phyloP scores from a whole-genome alignment of 2,113 vertebrate species.

The Notothenia coriiceps region DNA sequence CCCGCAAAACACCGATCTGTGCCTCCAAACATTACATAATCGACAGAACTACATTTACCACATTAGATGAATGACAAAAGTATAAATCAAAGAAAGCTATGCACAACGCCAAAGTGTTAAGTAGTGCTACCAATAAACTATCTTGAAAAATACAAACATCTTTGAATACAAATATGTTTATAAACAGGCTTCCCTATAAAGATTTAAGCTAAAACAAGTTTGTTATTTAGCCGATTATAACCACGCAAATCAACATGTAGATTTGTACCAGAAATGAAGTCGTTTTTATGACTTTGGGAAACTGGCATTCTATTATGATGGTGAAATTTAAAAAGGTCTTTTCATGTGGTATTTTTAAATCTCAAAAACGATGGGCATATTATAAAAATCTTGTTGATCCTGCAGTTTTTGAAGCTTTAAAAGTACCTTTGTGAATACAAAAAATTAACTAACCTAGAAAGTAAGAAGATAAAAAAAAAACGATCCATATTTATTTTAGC shows the following conservation, averaged over 20 bases:
- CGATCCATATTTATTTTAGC: not conserved
- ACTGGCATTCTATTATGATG: not conserved
- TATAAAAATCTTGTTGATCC: too few relatives aligned
- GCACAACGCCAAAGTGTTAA: not conserved
- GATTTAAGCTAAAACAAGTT: not conserved
- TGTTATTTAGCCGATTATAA: not conserved
- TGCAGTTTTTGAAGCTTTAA: too few relatives aligned
- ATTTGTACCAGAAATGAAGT: not conserved
- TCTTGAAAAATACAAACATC: not conserved
- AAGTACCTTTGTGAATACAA: too few relatives aligned
- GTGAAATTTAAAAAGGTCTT: not conserved
- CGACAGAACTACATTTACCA: not conserved
- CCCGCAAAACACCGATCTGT: not conserved
- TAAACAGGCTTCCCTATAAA: not conserved
- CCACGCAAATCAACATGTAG: not conserved
- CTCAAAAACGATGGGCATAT: too few relatives aligned
- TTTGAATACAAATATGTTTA: not conserved
- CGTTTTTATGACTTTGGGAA: not conserved
- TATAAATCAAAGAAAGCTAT: not conserved
- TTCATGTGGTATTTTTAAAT: too few relatives aligned
- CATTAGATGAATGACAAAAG: too few relatives aligned
- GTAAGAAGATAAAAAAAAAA: too few relatives aligned
- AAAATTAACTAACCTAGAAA: too few relatives aligned
- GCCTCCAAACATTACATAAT: not conserved
- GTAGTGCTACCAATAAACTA: too few relatives aligned